These are phyloP conservation scores for Melanophora roralis DNA, from an alignment of 2,888 invertebrate genomes.

Conservation along the genomic window DNA sequence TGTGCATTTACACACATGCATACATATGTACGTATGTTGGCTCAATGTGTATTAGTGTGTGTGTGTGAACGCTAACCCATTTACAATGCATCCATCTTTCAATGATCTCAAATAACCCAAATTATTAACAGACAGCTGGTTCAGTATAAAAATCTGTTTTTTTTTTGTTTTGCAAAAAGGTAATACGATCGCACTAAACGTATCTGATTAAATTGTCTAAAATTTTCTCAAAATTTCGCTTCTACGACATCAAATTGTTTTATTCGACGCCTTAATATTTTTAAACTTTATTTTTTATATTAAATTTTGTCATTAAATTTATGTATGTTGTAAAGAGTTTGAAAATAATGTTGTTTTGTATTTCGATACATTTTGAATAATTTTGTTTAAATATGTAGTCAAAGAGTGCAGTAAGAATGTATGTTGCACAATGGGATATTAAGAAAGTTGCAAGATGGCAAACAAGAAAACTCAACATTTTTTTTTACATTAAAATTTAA, in stretches of 20 bases:
- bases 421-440: too few relatives aligned
- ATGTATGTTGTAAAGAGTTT: too few relatives aligned
- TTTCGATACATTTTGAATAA: too few relatives aligned
- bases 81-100: background rate
- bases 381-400: too few relatives aligned
- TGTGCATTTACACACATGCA: background rate
- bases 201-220: background rate
- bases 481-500: too few relatives aligned
- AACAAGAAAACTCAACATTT: too few relatives aligned
- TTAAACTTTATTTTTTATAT: background rate
- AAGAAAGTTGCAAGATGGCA: too few relatives aligned
- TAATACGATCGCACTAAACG: constrained; percentile 16
- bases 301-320: background rate
- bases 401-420: too few relatives aligned
- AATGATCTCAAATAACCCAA: constrained; percentile 55
- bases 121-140: constrained; percentile 47
- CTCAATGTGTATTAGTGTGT: background rate
- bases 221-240: background rate
- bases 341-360: too few relatives aligned
- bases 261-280: background rate
- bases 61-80: background rate
- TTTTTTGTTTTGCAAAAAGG: constrained; percentile 10
- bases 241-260: background rate
- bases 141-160: background rate
- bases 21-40: background rate